phyloP scores from a whole-genome alignment of 2,888 invertebrate genomes.

The Sphaerophoria rueppellii region DNA sequence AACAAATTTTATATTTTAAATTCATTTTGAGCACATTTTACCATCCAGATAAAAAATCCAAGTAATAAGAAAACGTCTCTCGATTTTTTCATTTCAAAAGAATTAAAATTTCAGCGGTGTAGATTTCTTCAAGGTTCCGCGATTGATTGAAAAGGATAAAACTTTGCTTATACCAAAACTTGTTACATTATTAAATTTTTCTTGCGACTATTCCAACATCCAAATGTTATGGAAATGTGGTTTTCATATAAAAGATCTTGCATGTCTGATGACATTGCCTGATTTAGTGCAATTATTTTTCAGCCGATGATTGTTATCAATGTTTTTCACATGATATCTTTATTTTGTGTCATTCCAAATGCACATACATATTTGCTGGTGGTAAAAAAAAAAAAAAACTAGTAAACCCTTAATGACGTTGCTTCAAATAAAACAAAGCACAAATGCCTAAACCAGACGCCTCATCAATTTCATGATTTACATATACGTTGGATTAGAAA shows the following conservation, averaged over 20 bases:
- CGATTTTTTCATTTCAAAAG: neutral
- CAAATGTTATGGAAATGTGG: neutral
- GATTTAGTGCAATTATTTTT: constrained; percentile 11
- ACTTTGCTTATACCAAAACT: neutral
- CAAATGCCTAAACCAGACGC: too few species aligned
- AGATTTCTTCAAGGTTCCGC: neutral
- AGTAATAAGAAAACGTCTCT: neutral
- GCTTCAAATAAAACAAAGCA: neutral
- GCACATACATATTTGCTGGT: neutral
- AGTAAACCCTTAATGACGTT: neutral
- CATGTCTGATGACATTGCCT: neutral
- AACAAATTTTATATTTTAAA: neutral
- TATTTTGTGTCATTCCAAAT: neutral
- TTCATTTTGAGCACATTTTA: neutral
- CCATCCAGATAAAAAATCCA: neutral
- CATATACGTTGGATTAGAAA: too few species aligned
- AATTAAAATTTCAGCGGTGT: too few species aligned
- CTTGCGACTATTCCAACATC: neutral
- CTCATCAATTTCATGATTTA: neutral
- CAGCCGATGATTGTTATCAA: neutral
- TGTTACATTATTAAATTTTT: neutral
- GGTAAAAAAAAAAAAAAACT: neutral
- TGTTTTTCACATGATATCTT: neutral
- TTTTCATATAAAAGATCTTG: neutral
- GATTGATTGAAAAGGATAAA: neutral